A percentile compares a stretch with the other conserved stretches of the same genome.
Conservation (phyloP, 53 echinoderm and acorn worm genomes). For the Stichopus horrens region DNA sequence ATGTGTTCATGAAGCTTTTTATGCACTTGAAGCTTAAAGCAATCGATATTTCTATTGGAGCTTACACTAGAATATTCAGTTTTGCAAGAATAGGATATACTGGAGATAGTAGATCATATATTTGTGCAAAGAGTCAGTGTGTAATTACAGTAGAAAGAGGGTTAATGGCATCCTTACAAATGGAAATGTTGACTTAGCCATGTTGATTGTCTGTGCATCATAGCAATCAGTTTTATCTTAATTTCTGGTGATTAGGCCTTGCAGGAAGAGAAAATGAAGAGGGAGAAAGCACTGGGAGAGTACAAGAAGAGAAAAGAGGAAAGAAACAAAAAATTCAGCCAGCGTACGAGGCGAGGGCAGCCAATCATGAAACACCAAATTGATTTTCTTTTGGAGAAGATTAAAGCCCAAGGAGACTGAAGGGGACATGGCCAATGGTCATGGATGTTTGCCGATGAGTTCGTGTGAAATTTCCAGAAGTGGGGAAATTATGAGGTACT, state of each 20-base stretch:
- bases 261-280: slow-evolving; percentile 5
- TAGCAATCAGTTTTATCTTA: neutral
- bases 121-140: neutral
- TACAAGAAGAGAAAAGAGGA: slow-evolving; percentile 68
- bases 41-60: neutral
- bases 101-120: neutral
- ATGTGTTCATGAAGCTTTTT: neutral
- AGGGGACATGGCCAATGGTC: neutral
- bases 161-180: neutral
- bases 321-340: slow-evolving; percentile 67
- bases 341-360: slow-evolving; percentile 71
- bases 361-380: slow-evolving; percentile 85
- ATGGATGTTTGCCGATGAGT: too few relatives aligned
- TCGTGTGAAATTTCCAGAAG: too few relatives aligned
- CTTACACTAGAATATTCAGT: too few relatives aligned
- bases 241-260: neutral
- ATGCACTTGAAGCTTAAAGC: neutral
- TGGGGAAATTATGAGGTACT: too few relatives aligned
- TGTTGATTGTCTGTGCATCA: too few relatives aligned
- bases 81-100: neutral
- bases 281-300: slow-evolving; percentile 55
- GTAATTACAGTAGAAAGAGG: neutral
- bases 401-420: slow-evolving; percentile 54
- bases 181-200: too few relatives aligned
- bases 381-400: slow-evolving; percentile 78